phyloP scores from a whole-genome alignment of 2,888 invertebrate species.

The Eilema griseolum region DNA sequence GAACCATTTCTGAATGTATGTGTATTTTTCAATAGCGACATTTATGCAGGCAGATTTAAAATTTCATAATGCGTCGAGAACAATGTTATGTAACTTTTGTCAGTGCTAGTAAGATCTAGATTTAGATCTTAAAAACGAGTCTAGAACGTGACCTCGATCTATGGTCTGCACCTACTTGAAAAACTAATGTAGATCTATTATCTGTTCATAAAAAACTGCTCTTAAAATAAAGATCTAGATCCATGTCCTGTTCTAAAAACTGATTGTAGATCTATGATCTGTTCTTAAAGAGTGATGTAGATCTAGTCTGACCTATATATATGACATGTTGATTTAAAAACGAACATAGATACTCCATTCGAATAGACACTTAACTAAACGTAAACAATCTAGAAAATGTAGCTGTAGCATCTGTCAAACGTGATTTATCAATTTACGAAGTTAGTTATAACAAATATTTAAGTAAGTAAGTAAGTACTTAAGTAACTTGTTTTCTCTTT shows the following conservation, averaged over 20 bases:
- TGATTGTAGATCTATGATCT: background rate
- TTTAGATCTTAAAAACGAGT: background rate
- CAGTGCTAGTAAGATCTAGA: background rate
- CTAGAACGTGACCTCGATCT: background rate
- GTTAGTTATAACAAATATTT: no score
- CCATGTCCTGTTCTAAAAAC: background rate
- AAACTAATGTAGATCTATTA: no score
- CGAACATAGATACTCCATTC: no score
- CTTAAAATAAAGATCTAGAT: no score
- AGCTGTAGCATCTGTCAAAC: constrained; percentile 21
- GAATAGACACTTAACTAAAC: no score
- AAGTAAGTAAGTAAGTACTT: no score
- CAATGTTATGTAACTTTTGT: background rate
- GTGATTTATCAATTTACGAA: background rate
- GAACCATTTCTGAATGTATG: background rate
- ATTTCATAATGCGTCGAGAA: background rate
- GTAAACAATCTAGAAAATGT: constrained; percentile 57
- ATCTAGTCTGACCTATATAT: background rate
- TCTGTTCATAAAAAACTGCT: no score
- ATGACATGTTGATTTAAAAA: no score
- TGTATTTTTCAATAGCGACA: background rate
- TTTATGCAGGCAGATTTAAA: background rate
- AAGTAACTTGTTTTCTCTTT: no score
- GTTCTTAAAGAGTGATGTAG: background rate
- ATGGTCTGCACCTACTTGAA: background rate